Percentiles rank a stretch among this genome's conserved stretches.
Conservation (phyloP, 2,797 vertebrate species). For the Galagoides demidoff region DNA sequence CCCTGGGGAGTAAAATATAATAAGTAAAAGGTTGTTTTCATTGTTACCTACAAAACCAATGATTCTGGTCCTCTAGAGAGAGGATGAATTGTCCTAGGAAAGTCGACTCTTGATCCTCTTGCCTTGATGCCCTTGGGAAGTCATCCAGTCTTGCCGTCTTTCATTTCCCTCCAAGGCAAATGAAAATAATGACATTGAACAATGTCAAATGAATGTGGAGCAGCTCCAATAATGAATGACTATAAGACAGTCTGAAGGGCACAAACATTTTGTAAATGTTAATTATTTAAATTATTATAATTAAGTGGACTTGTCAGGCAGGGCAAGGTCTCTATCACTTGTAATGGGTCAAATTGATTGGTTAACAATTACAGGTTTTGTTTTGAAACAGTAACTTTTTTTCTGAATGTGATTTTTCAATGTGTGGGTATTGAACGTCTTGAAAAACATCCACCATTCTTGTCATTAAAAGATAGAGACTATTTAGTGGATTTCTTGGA, state of each 20-base stretch:
- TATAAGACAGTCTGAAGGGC: slow-evolving; percentile 39
- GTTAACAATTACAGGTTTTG: slow-evolving; percentile 38
- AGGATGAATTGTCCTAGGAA: not conserved
- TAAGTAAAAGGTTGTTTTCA: not conserved
- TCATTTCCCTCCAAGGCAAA: slow-evolving; percentile 21
- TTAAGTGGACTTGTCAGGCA: slow-evolving; percentile 50
- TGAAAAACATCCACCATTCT: not conserved
- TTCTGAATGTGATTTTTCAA: not conserved
- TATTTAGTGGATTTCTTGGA: not conserved
- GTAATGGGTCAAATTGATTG: slow-evolving; percentile 51
- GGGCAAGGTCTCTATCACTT: slow-evolving; percentile 11
- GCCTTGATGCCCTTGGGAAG: not conserved
- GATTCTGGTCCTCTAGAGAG: no score
- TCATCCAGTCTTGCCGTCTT: not conserved
- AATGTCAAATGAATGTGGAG: slow-evolving; percentile 1
- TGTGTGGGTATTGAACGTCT: not conserved
- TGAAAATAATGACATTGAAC: slow-evolving; percentile 21
- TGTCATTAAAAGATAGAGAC: not conserved
- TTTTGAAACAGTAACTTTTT: slow-evolving; percentile 40
- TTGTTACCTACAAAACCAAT: not conserved
- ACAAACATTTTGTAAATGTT: slow-evolving; percentile 51
- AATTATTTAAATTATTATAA: slow-evolving; percentile 74
- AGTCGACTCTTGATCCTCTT: not conserved
- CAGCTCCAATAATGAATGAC: slow-evolving; percentile 50
- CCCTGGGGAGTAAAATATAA: not conserved